Percentiles rank a stretch among this genome's conserved stretches.
These are phyloP conservation scores for Mesopsocus fuscifrons DNA, from an alignment of 2,888 invertebrate genomes.

Conservation along the genomic window DNA sequence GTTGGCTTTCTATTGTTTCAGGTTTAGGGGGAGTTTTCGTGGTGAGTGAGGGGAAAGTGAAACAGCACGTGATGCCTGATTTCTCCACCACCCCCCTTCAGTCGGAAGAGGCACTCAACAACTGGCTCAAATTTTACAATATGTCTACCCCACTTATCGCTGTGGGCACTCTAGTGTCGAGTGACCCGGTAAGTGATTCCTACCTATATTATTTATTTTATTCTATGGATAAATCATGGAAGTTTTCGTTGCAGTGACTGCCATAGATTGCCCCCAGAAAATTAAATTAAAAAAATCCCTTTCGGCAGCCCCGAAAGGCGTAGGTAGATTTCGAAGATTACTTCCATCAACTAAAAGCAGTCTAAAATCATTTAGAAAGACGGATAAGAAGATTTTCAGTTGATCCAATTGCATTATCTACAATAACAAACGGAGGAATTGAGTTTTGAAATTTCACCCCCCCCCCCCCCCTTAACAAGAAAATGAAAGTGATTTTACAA, in stretches of 20 bases:
- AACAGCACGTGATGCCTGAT: constrained; percentile 92
- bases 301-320: too few relatives aligned
- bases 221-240: not conserved
- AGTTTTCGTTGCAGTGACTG: not conserved
- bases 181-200: constrained; percentile 61
- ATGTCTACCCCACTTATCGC: constrained; percentile 79
- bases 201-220: not conserved
- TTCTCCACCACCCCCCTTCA: constrained; percentile 59
- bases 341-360: too few relatives aligned
- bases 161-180: constrained; percentile 70
- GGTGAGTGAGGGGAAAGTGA: constrained; percentile 60
- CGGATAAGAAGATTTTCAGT: too few relatives aligned
- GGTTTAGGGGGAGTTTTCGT: constrained; percentile 82
- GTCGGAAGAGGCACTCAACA: constrained; percentile 51
- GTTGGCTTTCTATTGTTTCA: constrained; percentile 22
- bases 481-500: too few relatives aligned
- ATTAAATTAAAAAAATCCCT: not conserved
- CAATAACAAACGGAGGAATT: too few relatives aligned
- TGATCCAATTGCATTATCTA: too few relatives aligned
- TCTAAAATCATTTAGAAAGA: too few relatives aligned
- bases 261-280: not conserved
- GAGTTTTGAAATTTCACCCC: too few relatives aligned
- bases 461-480: too few relatives aligned
- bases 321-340: too few relatives aligned
- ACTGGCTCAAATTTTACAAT: constrained; percentile 82